phyloP scores from a whole-genome alignment of 2,797 vertebrate genomes.

The Euthynnus affinis region DNA sequence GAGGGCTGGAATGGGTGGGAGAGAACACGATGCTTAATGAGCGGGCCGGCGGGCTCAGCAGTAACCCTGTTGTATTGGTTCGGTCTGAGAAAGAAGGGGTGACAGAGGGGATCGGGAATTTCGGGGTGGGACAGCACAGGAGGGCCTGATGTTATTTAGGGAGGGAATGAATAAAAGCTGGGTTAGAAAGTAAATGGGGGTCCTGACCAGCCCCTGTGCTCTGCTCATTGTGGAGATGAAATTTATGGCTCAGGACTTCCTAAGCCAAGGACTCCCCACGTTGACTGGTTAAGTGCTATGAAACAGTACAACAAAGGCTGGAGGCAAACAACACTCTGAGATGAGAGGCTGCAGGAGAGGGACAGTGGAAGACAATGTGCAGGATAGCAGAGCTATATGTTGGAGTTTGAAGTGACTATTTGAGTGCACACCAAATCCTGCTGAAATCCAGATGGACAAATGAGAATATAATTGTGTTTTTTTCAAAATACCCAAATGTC shows the following conservation, averaged over 20 bases:
- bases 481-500: neutral
- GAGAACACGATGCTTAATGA: conserved; percentile 82
- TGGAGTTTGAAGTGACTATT: conserved; percentile 12
- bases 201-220: conserved; percentile 81
- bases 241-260: conserved; percentile 89
- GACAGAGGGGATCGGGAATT: conserved; percentile 75
- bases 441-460: conserved; percentile 1
- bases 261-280: conserved; percentile 88
- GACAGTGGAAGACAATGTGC: conserved; percentile 61
- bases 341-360: conserved; percentile 79
- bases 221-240: conserved; percentile 82
- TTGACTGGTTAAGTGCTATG: conserved; percentile 82
- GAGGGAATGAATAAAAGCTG: conserved; percentile 82
- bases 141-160: conserved; percentile 80
- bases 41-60: conserved; percentile 72
- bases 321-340: conserved; percentile 78
- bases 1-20: conserved; percentile 76
- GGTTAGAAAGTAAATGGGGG: conserved; percentile 83
- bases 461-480: neutral
- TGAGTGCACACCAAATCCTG: neutral
- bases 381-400: conserved; percentile 42
- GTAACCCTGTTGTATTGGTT: conserved; percentile 76
- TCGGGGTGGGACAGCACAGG: conserved; percentile 75
- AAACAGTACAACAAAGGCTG: conserved; percentile 64
- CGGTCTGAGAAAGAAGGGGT: conserved; percentile 65